These are phyloP conservation scores for Turritopsis rubra DNA, from an alignment of 30 jellyfish, hydroid and myxozoan species.

Conservation along the genomic window DNA sequence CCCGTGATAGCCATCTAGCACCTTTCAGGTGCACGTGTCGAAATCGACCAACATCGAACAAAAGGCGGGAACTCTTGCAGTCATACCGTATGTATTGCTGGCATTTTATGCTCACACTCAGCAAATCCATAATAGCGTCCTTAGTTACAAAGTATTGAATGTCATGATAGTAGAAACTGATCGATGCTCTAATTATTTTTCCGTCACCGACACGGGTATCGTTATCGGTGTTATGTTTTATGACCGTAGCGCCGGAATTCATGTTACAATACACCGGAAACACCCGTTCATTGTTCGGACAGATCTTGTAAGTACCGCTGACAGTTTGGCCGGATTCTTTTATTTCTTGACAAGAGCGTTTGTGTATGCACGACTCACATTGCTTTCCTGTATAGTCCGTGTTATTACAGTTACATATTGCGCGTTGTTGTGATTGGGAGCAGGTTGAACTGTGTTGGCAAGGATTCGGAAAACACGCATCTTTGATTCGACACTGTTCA, in stretches of 20 bases:
- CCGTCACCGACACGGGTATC: conserved; percentile 55
- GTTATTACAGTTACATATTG: conserved; percentile 54
- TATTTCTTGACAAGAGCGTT: conserved; percentile 59
- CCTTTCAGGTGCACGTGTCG: conserved; percentile 63
- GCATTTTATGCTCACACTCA: conserved; percentile 64
- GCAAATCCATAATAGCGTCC: conserved; percentile 44
- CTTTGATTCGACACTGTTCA: conserved; percentile 51
- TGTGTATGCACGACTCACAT: conserved; percentile 49
- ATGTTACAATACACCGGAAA: conserved; percentile 75
- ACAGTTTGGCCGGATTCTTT: conserved; percentile 45
- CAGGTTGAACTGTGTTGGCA: conserved; percentile 69
- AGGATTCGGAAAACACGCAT: conserved; percentile 83
- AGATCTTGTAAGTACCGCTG: conserved; percentile 51
- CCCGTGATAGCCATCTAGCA: conserved; percentile 84
- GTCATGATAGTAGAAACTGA: conserved; percentile 31
- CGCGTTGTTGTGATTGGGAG: conserved; percentile 49
- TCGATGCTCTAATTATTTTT: background rate
- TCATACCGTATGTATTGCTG: conserved; percentile 76
- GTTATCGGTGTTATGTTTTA: conserved; percentile 42
- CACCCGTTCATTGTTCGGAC: conserved; percentile 56
- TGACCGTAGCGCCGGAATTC: conserved; percentile 70
- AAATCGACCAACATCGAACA: conserved; percentile 59
- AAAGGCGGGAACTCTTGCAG: conserved; percentile 73
- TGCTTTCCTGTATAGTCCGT: conserved; percentile 41
- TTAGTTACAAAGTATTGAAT: conserved; percentile 37